Evolutionary conservation across 2,113 vertebrate genomes (phyloP), one percentile per base, ranked within the genome.

Genomic region (Dolichallabes microphthalmus): DNA sequence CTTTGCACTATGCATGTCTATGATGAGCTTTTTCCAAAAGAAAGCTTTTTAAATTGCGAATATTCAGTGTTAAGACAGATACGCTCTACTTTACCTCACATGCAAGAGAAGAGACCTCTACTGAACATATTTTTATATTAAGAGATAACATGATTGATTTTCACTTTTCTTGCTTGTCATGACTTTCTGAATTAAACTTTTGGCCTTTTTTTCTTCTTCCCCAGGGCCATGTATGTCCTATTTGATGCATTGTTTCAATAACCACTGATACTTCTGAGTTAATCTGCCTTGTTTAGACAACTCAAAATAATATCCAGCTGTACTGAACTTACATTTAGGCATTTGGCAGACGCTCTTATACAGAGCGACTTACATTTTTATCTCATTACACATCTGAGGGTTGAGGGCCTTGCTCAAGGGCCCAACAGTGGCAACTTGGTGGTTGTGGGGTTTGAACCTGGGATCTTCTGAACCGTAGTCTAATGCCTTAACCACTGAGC

Each of bases 71-170:
- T 86, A 86, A 64, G 63, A 82, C 22, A 19, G 32, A 78, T 50
- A 30, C 39, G 74, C 82, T 88, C 76, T 66, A 80, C 82, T 88
- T 88, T 88, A 88, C 88, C 88, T 88, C 88, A 88, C 87, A 52
- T 57, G 85, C 87, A 84, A 57, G 66, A 86, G 55, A 76, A 80
- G 69, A 86, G 45, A 88, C 85, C 85, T 88, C 87, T 84, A 83
- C 80, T 79, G 7, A 86, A 60, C 88, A 39, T 64, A 79, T 84
- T 82, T 86, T 86, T 85, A 77, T 84, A 82, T 86, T 35, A 39
- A 50, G 20, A 35, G 12, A 20, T 15, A 63, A 52, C 39, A 2
- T 80, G 66, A 68, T 68, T 53, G 19, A 30, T 69, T 80, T 76
- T 71, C 35, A 53, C 60, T 55, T 83, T 64, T 83, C 77, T 45